Evolutionary conservation across 2,113 vertebrate genomes (phyloP), one percentile per base, ranked within the genome.

Genomic region (Equus przewalskii): DNA sequence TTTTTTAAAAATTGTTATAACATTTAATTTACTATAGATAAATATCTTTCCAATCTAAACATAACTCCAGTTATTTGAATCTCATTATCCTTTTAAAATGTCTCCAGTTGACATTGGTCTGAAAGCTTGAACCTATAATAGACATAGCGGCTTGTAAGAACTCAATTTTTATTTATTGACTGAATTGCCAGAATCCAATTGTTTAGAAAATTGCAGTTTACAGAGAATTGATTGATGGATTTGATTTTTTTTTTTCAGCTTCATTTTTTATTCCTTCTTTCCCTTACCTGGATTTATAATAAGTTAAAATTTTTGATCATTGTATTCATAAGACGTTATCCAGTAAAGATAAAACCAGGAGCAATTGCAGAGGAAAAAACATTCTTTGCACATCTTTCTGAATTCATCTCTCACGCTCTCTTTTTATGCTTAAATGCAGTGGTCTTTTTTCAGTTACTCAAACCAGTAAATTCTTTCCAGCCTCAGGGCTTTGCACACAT

Each of bases 201-300:
- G 94, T 95, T 97, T 70, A 95, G 87, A 97, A 97, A 96, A 97
- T 78, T 97, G 65, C 26, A 97, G 94, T 96, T 96, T 95, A 84
- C 10, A 54, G 54, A 93, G 65, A 72, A 94, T 30, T 93, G 92
- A 54, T 78, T 73, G 49, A 88, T 84, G 54, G 36, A 46, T 80
- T 95, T 73, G 51, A 51, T 92, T 96, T 97, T 93, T 36, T 36
- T 36, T 36, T 90, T 70, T 79, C 28, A 44, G 60, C 44, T 85
- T 95, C 58, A 89, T 90, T 82, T 95, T 78, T 30, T 72, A 76
- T 58, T 78, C 26, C 14, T 86, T 85, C 85, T 95, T 86, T 94
- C 8, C 51, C 26, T 94, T 41, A 64, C 49, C 36, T 85, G 78
- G 26, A 90, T 49, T 85, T 73, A 91, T 54, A 75, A 33, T 46